A percentile compares a stretch with the other conserved stretches of the same genome.
These are phyloP conservation scores for Tiliacea aurago DNA, from an alignment of 2,888 invertebrate genomes.

Conservation along the genomic window DNA sequence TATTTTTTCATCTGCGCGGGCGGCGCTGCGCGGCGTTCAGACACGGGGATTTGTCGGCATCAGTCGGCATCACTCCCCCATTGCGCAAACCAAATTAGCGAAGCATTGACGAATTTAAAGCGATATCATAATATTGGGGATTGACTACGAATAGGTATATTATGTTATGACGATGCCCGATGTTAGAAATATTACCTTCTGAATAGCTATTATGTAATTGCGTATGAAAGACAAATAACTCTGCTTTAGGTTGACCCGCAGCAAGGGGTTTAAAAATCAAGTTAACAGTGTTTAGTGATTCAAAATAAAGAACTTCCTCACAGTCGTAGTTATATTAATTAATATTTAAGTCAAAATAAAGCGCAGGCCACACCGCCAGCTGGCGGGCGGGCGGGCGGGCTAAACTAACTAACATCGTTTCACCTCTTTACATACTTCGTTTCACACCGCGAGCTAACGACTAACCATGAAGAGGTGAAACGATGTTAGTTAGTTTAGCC, in stretches of 20 bases:
- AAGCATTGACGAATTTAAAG: constrained; percentile 80
- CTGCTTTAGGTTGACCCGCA: neutral
- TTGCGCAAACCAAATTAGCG: constrained; percentile 75
- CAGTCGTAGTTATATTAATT: neutral
- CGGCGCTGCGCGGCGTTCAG: constrained; percentile 39
- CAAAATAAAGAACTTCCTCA: neutral
- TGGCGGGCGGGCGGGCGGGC: too few species aligned
- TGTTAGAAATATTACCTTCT: constrained; percentile 2
- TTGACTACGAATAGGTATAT: constrained; percentile 36
- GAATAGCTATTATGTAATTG: neutral
- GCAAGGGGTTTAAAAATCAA: neutral
- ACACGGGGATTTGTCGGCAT: constrained; percentile 64
- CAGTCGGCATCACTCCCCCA: constrained; percentile 53
- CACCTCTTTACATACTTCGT: too few species aligned
- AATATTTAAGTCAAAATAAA: too few species aligned
- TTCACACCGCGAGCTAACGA: too few species aligned
- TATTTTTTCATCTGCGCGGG: constrained; percentile 72
- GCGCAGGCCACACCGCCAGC: too few species aligned
- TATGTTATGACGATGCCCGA: constrained; percentile 13
- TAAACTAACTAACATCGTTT: too few species aligned
- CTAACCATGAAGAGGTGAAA: too few species aligned
- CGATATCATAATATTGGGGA: constrained; percentile 71
- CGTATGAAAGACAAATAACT: neutral
- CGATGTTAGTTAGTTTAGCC: too few species aligned
- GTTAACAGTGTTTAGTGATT: neutral